phyloP scores from a whole-genome alignment of 2,888 invertebrate species.

The Drosophila pseudotakahashii region DNA sequence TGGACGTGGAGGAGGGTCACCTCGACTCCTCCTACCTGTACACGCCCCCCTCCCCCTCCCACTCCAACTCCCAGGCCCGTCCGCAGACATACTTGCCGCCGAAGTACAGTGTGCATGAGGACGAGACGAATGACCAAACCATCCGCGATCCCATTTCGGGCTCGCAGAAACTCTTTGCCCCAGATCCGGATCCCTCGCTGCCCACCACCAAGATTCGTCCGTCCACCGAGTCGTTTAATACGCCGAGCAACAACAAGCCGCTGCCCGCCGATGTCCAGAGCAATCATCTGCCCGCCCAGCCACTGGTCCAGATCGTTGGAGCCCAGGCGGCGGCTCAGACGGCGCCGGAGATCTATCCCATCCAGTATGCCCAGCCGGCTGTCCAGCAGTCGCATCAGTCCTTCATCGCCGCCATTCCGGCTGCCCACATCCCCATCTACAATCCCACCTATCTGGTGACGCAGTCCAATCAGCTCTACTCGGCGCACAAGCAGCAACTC shows the following conservation, averaged over 20 bases:
- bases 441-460: constrained; percentile 84
- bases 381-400: constrained; percentile 81
- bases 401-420: constrained; percentile 73
- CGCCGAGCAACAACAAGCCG: constrained; percentile 84
- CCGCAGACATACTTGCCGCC: constrained; percentile 57
- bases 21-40: constrained; percentile 66
- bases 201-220: constrained; percentile 83
- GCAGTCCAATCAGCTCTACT: constrained; percentile 84
- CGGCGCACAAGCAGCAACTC: constrained; percentile 83
- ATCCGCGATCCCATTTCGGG: constrained; percentile 83
- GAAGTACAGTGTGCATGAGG: constrained; percentile 86
- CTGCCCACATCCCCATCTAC: constrained; percentile 81
- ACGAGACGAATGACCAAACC: constrained; percentile 84
- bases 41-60: constrained; percentile 40
- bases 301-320: constrained; percentile 81
- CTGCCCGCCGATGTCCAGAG: constrained; percentile 82
- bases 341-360: constrained; percentile 85
- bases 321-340: constrained; percentile 84
- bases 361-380: constrained; percentile 84
- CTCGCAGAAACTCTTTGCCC: constrained; percentile 85
- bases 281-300: constrained; percentile 79
- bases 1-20: constrained; percentile 76
- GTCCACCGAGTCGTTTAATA: constrained; percentile 83
- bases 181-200: constrained; percentile 85
- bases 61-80: constrained; percentile 15